A percentile compares a stretch with the other conserved stretches of the same genome.
These are phyloP conservation scores for Herpetotheres cachinnans DNA, from an alignment of 2,113 vertebrate species.

Conservation along the genomic window DNA sequence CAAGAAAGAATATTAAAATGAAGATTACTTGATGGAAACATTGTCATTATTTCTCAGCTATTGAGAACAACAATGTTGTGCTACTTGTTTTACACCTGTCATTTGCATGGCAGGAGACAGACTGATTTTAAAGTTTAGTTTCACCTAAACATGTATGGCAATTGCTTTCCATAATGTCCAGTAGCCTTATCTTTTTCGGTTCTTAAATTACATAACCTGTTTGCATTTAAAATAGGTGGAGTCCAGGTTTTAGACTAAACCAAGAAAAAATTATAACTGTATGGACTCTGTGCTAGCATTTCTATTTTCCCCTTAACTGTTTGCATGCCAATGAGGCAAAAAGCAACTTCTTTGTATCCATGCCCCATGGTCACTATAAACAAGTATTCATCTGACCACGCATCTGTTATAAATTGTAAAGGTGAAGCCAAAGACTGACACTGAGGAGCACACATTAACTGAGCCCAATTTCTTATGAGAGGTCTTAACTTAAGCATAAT, in stretches of 20 bases:
- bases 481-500: background rate
- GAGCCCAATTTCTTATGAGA: background rate
- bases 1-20: background rate
- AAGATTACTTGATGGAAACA: background rate
- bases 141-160: background rate
- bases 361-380: background rate
- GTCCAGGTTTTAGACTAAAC: background rate
- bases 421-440: background rate
- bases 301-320: background rate
- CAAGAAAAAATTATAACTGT: background rate
- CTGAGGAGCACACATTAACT: background rate
- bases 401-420: background rate
- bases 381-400: background rate
- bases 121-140: background rate
- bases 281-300: background rate
- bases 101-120: background rate
- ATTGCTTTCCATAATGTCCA: background rate
- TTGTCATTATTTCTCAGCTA: background rate
- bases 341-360: background rate
- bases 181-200: background rate
- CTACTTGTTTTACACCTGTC: background rate
- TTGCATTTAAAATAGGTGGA: background rate
- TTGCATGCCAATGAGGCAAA: background rate
- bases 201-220: background rate
- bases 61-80: background rate